A percentile compares a stretch with the other conserved stretches of the same genome.
Evolutionary conservation across 2,797 vertebrate genomes (phyloP).

Genomic region (Microctenopoma steveboyesi): DNA sequence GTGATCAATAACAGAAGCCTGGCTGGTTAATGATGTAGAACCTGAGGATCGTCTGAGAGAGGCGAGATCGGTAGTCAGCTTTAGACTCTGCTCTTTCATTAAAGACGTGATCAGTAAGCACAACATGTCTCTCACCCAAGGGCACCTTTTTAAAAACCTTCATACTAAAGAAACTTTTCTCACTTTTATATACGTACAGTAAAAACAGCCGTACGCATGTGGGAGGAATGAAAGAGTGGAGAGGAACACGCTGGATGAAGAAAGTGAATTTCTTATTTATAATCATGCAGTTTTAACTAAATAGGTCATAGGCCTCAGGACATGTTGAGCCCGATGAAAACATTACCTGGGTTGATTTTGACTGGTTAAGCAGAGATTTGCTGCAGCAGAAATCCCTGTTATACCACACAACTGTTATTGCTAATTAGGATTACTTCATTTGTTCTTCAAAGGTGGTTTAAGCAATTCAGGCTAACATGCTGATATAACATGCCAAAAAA

Average conservation of each 20-base stretch:
- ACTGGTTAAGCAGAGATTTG: slow-evolving; percentile 6
- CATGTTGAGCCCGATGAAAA: slow-evolving; percentile 8
- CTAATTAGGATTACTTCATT: slow-evolving; percentile 1
- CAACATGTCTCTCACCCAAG: slow-evolving; percentile 68
- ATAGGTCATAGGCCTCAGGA: slow-evolving; percentile 8
- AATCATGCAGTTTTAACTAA: background rate
- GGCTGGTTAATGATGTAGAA: slow-evolving; percentile 80
- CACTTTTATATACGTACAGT: slow-evolving; percentile 23
- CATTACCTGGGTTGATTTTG: slow-evolving; percentile 5
- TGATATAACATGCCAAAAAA: too few species aligned
- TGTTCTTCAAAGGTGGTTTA: too few species aligned
- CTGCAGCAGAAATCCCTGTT: slow-evolving; percentile 10
- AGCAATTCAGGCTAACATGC: background rate
- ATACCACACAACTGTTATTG: slow-evolving; percentile 2
- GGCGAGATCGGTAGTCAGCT: slow-evolving; percentile 51
- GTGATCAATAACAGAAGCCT: slow-evolving; percentile 78
- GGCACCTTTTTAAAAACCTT: slow-evolving; percentile 63
- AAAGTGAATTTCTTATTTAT: slow-evolving; percentile 21
- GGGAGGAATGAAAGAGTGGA: background rate
- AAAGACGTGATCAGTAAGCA: slow-evolving; percentile 77
- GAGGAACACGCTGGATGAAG: slow-evolving; percentile 1
- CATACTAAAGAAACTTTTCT: slow-evolving; percentile 63
- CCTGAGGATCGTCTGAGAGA: slow-evolving; percentile 51
- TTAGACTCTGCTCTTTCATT: slow-evolving; percentile 73
- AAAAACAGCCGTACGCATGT: slow-evolving; percentile 27